These are phyloP conservation scores for Erebia epiphron DNA, from an alignment of 2,888 invertebrate species.

Conservation along the genomic window DNA sequence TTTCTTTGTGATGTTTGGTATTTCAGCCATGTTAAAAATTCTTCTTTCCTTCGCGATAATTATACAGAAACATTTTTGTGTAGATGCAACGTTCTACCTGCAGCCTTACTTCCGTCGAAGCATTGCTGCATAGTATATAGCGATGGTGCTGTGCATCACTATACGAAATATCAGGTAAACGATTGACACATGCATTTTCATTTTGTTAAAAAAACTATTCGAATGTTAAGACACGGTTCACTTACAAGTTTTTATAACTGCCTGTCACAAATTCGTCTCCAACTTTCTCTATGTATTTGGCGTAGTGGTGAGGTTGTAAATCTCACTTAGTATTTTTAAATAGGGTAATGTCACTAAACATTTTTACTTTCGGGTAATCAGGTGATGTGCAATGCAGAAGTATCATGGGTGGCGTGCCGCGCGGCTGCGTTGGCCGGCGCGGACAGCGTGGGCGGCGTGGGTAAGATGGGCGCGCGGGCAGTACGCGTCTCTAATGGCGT, in stretches of 20 bases:
- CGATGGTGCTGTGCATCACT: conserved; percentile 60
- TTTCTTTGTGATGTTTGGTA: too few species aligned
- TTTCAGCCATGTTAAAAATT: too few species aligned
- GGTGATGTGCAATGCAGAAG: conserved; percentile 72
- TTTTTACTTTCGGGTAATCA: conserved; percentile 32
- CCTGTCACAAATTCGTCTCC: too few species aligned
- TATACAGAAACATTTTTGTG: background rate
- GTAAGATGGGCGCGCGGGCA: conserved; percentile 52
- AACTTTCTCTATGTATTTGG: too few species aligned
- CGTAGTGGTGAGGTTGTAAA: too few species aligned
- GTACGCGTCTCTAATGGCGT: conserved; percentile 54
- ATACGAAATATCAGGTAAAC: conserved; percentile 70
- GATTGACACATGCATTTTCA: background rate
- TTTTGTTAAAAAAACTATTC: too few species aligned
- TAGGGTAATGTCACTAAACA: too few species aligned
- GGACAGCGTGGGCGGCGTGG: conserved; percentile 56
- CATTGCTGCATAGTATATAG: conserved; percentile 69
- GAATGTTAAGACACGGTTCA: too few species aligned
- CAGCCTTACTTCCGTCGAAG: conserved; percentile 67
- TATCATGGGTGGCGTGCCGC: conserved; percentile 51
- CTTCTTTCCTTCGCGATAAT: too few species aligned
- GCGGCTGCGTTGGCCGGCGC: conserved; percentile 52
- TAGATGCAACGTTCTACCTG: conserved; percentile 64
- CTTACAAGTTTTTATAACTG: too few species aligned
- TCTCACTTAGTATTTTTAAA: too few species aligned